A percentile compares a stretch with the other conserved stretches of the same genome.
These are phyloP conservation scores for Allophyes oxyacanthae DNA, from an alignment of 2,888 invertebrate species.

Conservation along the genomic window DNA sequence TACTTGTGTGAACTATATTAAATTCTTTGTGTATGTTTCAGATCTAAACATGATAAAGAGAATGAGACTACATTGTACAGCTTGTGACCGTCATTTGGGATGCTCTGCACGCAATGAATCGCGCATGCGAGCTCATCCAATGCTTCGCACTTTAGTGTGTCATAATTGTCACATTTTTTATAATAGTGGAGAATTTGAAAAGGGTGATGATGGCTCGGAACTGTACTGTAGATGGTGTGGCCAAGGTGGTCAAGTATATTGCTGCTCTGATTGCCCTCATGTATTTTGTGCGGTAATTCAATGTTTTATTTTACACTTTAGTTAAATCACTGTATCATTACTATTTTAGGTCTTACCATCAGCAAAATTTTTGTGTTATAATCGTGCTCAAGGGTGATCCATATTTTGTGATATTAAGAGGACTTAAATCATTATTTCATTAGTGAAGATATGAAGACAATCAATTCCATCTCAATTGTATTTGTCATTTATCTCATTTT, in stretches of 20 bases:
- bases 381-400: too few relatives aligned
- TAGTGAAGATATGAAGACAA: too few relatives aligned
- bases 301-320: too few relatives aligned
- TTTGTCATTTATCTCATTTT: too few relatives aligned
- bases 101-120: constrained; percentile 90
- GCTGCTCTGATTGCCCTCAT: constrained; percentile 93
- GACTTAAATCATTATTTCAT: too few relatives aligned
- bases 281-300: constrained; percentile 91
- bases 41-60: constrained; percentile 90
- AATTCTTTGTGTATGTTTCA: constrained; percentile 66
- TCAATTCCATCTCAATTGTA: too few relatives aligned
- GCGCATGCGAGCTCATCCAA: constrained; percentile 92
- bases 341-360: too few relatives aligned
- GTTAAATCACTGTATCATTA: too few relatives aligned
- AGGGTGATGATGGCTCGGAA: constrained; percentile 95
- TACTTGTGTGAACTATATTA: neutral
- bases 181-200: constrained; percentile 94
- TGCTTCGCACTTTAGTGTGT: constrained; percentile 92
- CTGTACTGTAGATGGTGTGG: constrained; percentile 96
- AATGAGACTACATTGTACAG: constrained; percentile 92
- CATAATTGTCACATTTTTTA: constrained; percentile 93
- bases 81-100: constrained; percentile 93
- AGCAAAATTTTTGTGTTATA: too few relatives aligned
- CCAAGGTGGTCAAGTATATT: constrained; percentile 94
- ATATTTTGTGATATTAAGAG: too few relatives aligned